phyloP scores from a whole-genome alignment of 1,140 invertebrate genomes.

The Papilio polytes region DNA sequence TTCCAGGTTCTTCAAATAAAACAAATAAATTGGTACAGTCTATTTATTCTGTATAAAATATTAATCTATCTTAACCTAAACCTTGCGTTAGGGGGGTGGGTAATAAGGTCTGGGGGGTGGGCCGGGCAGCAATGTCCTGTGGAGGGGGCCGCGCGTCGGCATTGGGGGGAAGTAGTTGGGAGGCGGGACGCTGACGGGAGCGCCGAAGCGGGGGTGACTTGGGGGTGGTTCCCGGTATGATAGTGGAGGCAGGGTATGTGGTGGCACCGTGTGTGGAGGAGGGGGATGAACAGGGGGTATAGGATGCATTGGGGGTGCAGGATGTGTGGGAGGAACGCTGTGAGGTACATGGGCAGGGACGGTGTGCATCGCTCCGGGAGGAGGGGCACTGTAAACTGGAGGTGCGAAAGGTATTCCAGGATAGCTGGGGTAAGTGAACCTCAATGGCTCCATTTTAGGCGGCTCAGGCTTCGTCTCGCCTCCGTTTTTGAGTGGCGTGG shows the following conservation, averaged over 20 bases:
- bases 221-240: constrained; percentile 63
- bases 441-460: constrained; percentile 65
- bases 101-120: constrained; percentile 78
- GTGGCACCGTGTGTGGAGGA: constrained; percentile 42
- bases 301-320: constrained; percentile 43
- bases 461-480: constrained; percentile 68
- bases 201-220: constrained; percentile 55
- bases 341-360: neutral
- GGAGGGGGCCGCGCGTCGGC: constrained; percentile 61
- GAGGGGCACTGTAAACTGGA: constrained; percentile 70
- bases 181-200: constrained; percentile 68
- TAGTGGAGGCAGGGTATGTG: constrained; percentile 55
- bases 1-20: constrained; percentile 47
- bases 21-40: constrained; percentile 49
- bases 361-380: constrained; percentile 44
- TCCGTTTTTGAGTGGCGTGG: constrained; percentile 73
- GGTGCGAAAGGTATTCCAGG: constrained; percentile 62
- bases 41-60: constrained; percentile 74
- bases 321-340: constrained; percentile 4
- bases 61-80: constrained; percentile 61
- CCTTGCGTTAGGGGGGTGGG: constrained; percentile 75
- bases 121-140: constrained; percentile 50
- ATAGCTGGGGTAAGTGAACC: constrained; percentile 65
- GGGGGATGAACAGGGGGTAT: neutral
- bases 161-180: constrained; percentile 71